Conservation (phyloP, 2,888 invertebrate genomes). For the Dyspetes luteomarginatus region DNA sequence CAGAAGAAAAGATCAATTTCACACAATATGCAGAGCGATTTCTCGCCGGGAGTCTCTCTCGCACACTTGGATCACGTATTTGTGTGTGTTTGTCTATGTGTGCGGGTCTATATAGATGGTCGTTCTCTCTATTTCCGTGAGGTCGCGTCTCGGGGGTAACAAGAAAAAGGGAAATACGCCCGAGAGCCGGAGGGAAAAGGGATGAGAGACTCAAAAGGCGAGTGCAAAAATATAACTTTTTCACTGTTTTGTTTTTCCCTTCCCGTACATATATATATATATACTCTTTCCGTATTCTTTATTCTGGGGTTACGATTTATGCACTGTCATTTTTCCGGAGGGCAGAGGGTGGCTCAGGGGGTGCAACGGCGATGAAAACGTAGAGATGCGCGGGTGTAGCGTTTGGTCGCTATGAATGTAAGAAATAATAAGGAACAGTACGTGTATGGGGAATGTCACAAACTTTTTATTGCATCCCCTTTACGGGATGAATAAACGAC, state of each 20-base stretch:
- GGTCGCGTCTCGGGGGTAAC: conserved; percentile 59
- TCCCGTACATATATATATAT: not conserved
- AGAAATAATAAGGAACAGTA: conserved; percentile 44
- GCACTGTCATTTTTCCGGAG: conserved; percentile 77
- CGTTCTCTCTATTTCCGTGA: conserved; percentile 11
- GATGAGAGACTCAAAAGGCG: conserved; percentile 13
- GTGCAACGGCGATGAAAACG: not conserved
- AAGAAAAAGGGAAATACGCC: conserved; percentile 57
- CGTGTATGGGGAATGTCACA: conserved; percentile 48
- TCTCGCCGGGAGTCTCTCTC: conserved; percentile 71
- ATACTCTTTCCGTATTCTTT: conserved; percentile 70
- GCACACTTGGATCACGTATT: conserved; percentile 1
- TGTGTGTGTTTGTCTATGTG: conserved; percentile 13
- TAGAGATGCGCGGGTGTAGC: not conserved
- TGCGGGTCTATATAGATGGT: no score
- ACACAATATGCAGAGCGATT: conserved; percentile 78
- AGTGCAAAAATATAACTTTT: conserved; percentile 44
- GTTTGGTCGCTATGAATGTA: not conserved
- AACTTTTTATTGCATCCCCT: conserved; percentile 78
- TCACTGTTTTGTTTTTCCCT: conserved; percentile 26
- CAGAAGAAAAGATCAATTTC: conserved; percentile 75
- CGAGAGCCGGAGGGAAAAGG: conserved; percentile 1
- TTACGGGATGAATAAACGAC: conserved; percentile 78
- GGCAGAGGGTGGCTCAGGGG: conserved; percentile 7
- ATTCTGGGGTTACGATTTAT: conserved; percentile 76